Conservation (phyloP, 2,113 vertebrate species). For the Sinocyclocheilus rhinocerous region DNA sequence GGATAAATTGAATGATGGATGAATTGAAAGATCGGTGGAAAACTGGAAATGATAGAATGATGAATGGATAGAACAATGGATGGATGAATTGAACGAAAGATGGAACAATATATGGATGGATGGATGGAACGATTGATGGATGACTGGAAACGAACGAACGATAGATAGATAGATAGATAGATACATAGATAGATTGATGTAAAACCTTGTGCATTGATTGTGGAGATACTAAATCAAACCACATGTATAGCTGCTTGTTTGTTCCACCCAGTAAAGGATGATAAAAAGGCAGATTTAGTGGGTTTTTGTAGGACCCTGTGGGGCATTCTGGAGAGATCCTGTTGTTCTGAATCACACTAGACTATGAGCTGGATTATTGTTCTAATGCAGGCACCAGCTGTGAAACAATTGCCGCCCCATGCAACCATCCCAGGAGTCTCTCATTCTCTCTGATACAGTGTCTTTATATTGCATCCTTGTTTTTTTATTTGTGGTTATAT, state of each 20-base stretch:
- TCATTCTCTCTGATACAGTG: not conserved
- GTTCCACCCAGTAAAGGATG: slow-evolving; percentile 37
- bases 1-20: not conserved
- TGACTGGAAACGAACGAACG: not conserved
- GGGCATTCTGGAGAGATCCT: not conserved
- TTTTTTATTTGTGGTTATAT: slow-evolving; percentile 4
- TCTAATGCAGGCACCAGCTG: slow-evolving; percentile 21
- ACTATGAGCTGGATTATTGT: slow-evolving; percentile 35
- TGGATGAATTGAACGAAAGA: not conserved
- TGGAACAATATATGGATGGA: not conserved
- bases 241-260: not conserved
- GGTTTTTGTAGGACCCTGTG: slow-evolving; percentile 26
- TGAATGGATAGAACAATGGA: not conserved
- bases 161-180: not conserved
- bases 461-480: slow-evolving; percentile 18
- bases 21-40: too few relatives aligned
- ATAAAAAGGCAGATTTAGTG: slow-evolving; percentile 38
- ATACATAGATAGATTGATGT: not conserved
- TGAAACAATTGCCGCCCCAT: slow-evolving; percentile 25
- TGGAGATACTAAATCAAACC: slow-evolving; percentile 21
- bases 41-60: not conserved
- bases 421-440: slow-evolving; percentile 13
- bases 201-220: too few relatives aligned
- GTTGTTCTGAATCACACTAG: slow-evolving; percentile 29
- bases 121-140: not conserved